These are phyloP conservation scores for Urophycis tenuis DNA, from an alignment of 2,797 vertebrate species.

Conservation along the genomic window DNA sequence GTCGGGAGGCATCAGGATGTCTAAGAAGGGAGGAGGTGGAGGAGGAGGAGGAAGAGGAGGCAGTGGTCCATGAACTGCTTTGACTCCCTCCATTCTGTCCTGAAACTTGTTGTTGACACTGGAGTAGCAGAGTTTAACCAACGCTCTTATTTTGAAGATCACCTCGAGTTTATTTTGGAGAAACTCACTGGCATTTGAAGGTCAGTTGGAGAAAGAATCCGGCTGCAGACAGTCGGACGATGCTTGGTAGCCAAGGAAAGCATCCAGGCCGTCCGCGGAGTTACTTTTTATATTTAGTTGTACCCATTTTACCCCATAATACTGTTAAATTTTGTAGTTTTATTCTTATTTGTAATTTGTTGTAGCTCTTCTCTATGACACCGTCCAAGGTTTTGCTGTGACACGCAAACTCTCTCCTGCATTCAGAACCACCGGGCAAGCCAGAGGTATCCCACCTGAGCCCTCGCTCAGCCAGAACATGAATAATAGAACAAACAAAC, in stretches of 20 bases:
- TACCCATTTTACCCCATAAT: too few relatives aligned
- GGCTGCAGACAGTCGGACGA: not conserved
- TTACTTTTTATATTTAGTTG: not conserved
- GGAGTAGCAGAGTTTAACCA: not conserved
- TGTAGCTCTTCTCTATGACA: not conserved
- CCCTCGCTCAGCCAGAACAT: not conserved
- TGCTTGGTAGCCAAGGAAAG: not conserved
- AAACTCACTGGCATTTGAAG: not conserved
- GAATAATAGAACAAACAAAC: not conserved
- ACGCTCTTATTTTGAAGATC: not conserved
- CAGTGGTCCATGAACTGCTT: conserved; percentile 45
- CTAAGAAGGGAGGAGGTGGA: conserved; percentile 30
- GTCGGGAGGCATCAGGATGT: conserved; percentile 44
- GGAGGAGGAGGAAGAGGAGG: conserved; percentile 19
- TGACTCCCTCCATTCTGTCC: not conserved
- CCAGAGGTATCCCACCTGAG: not conserved
- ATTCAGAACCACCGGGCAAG: not conserved
- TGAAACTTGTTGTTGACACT: not conserved
- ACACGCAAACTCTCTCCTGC: not conserved
- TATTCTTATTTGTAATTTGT: not conserved
- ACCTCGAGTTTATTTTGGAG: not conserved
- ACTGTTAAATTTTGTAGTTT: not conserved
- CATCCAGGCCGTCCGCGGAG: not conserved
- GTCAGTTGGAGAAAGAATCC: not conserved
- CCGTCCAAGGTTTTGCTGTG: not conserved